Conservation (phyloP, 2,888 invertebrate species). For the Boloria selene region DNA sequence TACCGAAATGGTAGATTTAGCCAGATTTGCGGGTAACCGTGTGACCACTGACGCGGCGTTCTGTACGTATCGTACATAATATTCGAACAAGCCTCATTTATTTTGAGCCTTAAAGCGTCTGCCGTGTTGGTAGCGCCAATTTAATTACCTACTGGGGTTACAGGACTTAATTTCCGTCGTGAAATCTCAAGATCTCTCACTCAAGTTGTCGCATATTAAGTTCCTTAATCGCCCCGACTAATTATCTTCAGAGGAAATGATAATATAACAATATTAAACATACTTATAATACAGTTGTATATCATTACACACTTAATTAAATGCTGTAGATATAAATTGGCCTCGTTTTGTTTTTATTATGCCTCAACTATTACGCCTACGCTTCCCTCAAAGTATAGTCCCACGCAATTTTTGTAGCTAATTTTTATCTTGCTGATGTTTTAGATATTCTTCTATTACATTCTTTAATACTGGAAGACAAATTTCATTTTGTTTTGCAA, state of each 20-base stretch:
- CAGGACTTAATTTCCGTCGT: conserved; percentile 50
- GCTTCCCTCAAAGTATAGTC: too few species aligned
- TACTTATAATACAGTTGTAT: neutral
- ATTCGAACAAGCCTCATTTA: conserved; percentile 52
- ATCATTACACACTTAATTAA: conserved; percentile 2
- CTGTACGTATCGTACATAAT: conserved; percentile 44
- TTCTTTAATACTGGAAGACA: too few species aligned
- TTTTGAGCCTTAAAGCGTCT: conserved; percentile 44
- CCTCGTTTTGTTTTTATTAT: too few species aligned
- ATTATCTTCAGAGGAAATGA: conserved; percentile 33
- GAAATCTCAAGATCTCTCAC: conserved; percentile 45
- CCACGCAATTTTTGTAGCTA: too few species aligned
- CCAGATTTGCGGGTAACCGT: conserved; percentile 46
- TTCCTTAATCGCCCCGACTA: conserved; percentile 40
- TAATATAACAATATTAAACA: neutral
- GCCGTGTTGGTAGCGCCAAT: conserved; percentile 50
- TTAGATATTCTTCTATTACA: too few species aligned
- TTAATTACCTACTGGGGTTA: conserved; percentile 54
- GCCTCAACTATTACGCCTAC: too few species aligned
- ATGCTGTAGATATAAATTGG: neutral
- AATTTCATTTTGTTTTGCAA: too few species aligned
- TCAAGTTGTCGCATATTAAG: conserved; percentile 44
- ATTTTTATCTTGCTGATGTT: too few species aligned
- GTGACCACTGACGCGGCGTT: conserved; percentile 37
- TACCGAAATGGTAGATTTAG: conserved; percentile 38